These are phyloP conservation scores for Micoletzkya japonica DNA, from an alignment of 2,888 invertebrate genomes.

Conservation along the genomic window DNA sequence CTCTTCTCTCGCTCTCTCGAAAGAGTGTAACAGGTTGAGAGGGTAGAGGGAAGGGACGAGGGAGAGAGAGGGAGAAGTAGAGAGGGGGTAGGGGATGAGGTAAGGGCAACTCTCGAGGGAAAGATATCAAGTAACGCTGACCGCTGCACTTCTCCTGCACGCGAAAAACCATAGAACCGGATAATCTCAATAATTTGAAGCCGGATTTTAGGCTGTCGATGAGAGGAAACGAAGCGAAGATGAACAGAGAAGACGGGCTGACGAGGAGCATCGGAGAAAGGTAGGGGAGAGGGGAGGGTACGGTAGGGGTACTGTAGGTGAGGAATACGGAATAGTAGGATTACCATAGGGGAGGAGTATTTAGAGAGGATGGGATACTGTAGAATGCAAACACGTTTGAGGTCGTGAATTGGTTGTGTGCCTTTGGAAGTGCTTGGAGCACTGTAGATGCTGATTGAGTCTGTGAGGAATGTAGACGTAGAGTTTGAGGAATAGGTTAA, in stretches of 20 bases:
- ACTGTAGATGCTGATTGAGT: no score
- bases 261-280: slow-evolving; percentile 20
- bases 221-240: slow-evolving; percentile 20
- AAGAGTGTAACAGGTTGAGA: no score
- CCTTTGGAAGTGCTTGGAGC: no score
- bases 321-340: no score
- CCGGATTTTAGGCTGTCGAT: slow-evolving; percentile 6
- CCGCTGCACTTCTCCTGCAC: background rate
- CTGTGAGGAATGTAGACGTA: no score
- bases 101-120: slow-evolving; percentile 6
- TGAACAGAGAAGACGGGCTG: slow-evolving; percentile 8
- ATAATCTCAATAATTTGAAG: background rate
- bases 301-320: no score
- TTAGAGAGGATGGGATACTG: no score
- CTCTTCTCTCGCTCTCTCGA: background rate
- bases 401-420: no score
- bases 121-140: background rate
- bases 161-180: background rate
- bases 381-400: no score
- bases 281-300: no score
- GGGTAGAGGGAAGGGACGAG: background rate
- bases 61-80: background rate
- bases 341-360: no score
- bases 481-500: no score
- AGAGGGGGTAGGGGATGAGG: background rate